Conservation (phyloP, 2,888 invertebrate species). For the Chrysina gloriosa region DNA sequence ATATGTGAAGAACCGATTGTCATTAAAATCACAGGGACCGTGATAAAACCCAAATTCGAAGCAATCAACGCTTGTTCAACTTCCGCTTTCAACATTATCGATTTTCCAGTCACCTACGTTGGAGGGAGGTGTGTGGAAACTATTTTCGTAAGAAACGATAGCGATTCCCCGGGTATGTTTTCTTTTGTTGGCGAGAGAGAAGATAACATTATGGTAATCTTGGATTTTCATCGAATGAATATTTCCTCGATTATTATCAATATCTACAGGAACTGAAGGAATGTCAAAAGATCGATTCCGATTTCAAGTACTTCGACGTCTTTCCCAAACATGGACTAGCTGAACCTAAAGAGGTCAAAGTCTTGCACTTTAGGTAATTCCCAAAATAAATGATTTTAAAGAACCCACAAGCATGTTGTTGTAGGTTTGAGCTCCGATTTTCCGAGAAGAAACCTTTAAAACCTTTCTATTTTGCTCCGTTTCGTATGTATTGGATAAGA, state of each 20-base stretch:
- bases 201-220: constrained; percentile 57
- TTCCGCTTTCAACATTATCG: constrained; percentile 62
- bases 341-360: constrained; percentile 39
- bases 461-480: constrained; percentile 65
- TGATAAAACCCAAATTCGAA: constrained; percentile 60
- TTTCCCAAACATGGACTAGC: constrained; percentile 39
- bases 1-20: constrained; percentile 58
- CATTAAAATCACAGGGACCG: constrained; percentile 55
- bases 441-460: constrained; percentile 55
- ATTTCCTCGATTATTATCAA: neutral
- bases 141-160: constrained; percentile 63
- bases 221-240: neutral
- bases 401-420: neutral
- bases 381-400: neutral
- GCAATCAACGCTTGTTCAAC: constrained; percentile 61
- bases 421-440: constrained; percentile 52
- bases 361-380: constrained; percentile 44
- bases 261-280: constrained; percentile 16
- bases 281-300: neutral
- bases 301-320: constrained; percentile 35
- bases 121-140: constrained; percentile 59
- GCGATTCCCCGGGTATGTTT: constrained; percentile 62
- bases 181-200: constrained; percentile 60
- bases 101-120: constrained; percentile 63
- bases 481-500: constrained; percentile 59